Percentiles rank a stretch among this genome's conserved stretches.
phyloP scores from a whole-genome alignment of 2,888 invertebrate genomes.

The Andricus curvator region DNA sequence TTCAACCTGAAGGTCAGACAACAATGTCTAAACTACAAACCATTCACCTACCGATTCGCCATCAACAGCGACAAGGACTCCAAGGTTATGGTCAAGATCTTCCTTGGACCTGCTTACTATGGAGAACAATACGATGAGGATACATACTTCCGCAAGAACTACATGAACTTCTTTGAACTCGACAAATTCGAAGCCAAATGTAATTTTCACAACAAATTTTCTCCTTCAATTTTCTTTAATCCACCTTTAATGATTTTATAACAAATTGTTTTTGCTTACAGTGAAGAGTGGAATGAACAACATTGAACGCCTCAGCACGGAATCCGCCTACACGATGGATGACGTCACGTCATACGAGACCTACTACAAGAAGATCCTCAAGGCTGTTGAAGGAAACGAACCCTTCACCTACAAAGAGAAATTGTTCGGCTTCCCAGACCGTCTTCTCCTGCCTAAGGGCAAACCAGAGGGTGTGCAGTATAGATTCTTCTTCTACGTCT shows the following conservation, averaged over 20 bases:
- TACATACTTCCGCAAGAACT: constrained; percentile 77
- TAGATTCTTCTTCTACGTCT: constrained; percentile 82
- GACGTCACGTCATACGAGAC: constrained; percentile 65
- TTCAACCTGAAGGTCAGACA: constrained; percentile 82
- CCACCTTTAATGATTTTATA: background rate
- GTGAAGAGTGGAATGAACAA: constrained; percentile 72
- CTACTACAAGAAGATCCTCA: constrained; percentile 69
- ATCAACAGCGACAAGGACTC: constrained; percentile 82
- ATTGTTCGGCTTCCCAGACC: constrained; percentile 79
- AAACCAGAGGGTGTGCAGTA: constrained; percentile 83
- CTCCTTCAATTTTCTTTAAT: background rate
- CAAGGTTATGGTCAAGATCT: constrained; percentile 82
- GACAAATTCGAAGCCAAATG: constrained; percentile 81
- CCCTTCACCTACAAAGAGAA: constrained; percentile 70
- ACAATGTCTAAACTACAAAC: constrained; percentile 85
- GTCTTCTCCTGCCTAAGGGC: constrained; percentile 84
- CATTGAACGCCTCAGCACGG: constrained; percentile 69
- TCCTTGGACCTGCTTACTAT: constrained; percentile 86
- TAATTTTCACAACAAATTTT: constrained; percentile 66
- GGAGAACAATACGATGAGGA: constrained; percentile 79
- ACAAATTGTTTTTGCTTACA: constrained; percentile 53
- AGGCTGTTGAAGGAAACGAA: constrained; percentile 70
- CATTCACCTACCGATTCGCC: constrained; percentile 83
- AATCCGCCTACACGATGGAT: constrained; percentile 65
- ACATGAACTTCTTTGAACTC: constrained; percentile 82